These are phyloP conservation scores for Taurulus bubalis DNA, from an alignment of 2,113 vertebrate species.

Conservation along the genomic window DNA sequence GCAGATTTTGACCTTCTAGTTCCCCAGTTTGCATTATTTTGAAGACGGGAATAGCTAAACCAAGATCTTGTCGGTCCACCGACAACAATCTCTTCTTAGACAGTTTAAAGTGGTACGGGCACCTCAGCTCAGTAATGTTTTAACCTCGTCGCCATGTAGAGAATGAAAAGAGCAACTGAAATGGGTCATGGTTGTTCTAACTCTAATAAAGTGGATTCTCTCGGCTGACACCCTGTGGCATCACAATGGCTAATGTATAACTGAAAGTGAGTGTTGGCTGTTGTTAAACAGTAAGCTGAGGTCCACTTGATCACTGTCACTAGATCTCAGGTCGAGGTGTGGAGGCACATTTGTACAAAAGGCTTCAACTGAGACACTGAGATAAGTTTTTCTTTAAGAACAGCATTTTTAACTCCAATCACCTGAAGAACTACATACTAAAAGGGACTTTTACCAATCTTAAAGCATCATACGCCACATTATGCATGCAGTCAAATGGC, in stretches of 20 bases:
- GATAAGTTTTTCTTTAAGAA: slow-evolving; percentile 3
- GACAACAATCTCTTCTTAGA: neutral
- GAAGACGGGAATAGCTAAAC: neutral
- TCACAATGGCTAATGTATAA: slow-evolving; percentile 61
- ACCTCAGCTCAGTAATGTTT: slow-evolving; percentile 9
- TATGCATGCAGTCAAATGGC: neutral
- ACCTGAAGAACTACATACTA: neutral
- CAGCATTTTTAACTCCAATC: neutral
- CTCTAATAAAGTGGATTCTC: slow-evolving; percentile 13
- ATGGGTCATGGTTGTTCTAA: neutral
- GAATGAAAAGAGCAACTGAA: slow-evolving; percentile 4
- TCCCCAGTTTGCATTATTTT: neutral
- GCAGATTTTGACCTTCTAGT: slow-evolving; percentile 13
- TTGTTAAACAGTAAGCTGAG: slow-evolving; percentile 67
- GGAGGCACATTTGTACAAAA: neutral
- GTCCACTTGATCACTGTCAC: slow-evolving; percentile 39
- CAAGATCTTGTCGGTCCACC: neutral
- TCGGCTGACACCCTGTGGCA: slow-evolving; percentile 2
- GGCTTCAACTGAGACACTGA: neutral
- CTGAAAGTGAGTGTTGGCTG: slow-evolving; percentile 31
- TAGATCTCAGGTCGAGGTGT: slow-evolving; percentile 5
- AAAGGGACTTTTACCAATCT: neutral
- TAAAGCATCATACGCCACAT: neutral
- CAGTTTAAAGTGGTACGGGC: neutral
- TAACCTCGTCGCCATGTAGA: neutral